A percentile compares a stretch with the other conserved stretches of the same genome.
Evolutionary conservation across 2,888 invertebrate species (phyloP).

Genomic region (Heliconius hortense): DNA sequence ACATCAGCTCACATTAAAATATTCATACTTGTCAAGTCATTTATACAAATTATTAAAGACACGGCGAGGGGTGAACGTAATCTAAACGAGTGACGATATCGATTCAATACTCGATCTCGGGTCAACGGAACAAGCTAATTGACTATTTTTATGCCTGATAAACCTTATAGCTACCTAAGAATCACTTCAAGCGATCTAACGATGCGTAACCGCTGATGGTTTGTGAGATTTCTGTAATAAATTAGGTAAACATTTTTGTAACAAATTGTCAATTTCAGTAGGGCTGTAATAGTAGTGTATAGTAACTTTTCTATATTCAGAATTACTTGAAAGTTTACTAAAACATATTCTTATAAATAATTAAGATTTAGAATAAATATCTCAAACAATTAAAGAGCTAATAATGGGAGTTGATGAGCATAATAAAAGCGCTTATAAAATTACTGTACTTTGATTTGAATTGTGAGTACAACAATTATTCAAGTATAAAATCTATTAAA

Average conservation of each 20-base stretch:
- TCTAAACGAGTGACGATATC: conserved; percentile 32
- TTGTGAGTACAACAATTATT: background rate
- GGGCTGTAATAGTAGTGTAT: background rate
- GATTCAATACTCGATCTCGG: conserved; percentile 34
- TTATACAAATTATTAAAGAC: conserved; percentile 33
- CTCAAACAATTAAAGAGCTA: background rate
- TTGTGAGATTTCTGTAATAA: background rate
- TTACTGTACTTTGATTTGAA: background rate
- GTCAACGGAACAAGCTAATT: conserved; percentile 42
- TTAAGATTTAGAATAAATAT: background rate
- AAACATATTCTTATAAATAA: too few relatives aligned
- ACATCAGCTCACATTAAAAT: background rate
- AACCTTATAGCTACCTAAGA: conserved; percentile 5
- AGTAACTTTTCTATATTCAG: background rate
- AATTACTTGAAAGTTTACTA: background rate
- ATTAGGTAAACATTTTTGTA: background rate
- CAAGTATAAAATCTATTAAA: background rate
- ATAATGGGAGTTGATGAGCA: background rate
- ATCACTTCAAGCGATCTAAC: background rate
- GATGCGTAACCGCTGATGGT: background rate
- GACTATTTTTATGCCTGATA: conserved; percentile 44
- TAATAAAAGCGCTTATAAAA: background rate
- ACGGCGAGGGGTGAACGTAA: conserved; percentile 31
- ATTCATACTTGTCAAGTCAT: conserved; percentile 25
- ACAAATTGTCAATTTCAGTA: background rate